phyloP scores from a whole-genome alignment of 2,113 vertebrate species.

The Lepidothrix coronata region DNA sequence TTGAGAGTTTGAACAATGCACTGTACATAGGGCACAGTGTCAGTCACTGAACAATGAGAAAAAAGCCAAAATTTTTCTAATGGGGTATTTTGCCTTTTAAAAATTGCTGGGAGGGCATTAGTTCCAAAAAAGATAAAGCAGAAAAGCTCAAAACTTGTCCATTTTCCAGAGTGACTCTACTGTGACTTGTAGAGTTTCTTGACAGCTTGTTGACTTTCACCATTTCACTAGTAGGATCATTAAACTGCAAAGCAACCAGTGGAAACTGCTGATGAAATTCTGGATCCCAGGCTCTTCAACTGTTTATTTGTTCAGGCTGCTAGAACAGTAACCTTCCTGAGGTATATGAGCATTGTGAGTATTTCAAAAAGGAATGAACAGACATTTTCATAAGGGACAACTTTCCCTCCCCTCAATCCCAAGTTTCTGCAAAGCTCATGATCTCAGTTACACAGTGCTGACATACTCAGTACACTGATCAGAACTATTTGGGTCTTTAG shows the following conservation, averaged over 20 bases:
- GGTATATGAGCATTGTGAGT: not conserved
- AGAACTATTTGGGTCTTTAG: not conserved
- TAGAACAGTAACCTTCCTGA: not conserved
- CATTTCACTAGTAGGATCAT: not conserved
- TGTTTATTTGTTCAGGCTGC: not conserved
- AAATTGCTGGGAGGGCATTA: not conserved
- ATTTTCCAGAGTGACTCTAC: not conserved
- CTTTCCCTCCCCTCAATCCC: not conserved
- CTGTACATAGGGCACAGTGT: not conserved
- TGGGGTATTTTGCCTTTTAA: not conserved
- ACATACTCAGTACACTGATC: not conserved
- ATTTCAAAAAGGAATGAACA: not conserved
- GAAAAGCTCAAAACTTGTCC: not conserved
- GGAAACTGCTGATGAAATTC: not conserved
- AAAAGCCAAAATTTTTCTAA: not conserved
- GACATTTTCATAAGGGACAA: not conserved
- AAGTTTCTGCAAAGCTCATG: not conserved
- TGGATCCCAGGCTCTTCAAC: not conserved
- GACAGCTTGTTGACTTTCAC: not conserved
- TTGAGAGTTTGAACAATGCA: not conserved
- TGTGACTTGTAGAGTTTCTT: not conserved
- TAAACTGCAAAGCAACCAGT: not conserved
- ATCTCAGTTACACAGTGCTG: not conserved
- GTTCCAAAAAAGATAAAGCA: not conserved
- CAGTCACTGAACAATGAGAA: not conserved